These are phyloP conservation scores for Dermolepida albohirtum DNA, from an alignment of 2,888 invertebrate species.

Conservation along the genomic window DNA sequence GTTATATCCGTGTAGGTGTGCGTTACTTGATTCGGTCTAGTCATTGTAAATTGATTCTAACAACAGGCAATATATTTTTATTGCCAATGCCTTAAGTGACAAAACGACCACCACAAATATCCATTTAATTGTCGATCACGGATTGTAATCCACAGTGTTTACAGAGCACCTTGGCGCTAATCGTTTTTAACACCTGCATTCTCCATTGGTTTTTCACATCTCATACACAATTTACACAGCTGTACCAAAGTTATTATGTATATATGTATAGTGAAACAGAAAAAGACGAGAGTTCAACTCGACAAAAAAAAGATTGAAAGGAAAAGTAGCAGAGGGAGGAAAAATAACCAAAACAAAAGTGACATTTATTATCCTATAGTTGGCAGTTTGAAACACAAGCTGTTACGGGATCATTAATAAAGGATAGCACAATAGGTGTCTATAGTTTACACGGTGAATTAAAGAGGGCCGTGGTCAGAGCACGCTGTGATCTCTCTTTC, in stretches of 20 bases:
- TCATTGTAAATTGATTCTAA: conserved; percentile 7
- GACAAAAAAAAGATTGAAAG: background rate
- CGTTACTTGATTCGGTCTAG: too few species aligned
- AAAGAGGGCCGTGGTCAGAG: conserved; percentile 51
- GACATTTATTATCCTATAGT: conserved; percentile 24
- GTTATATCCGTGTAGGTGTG: too few species aligned
- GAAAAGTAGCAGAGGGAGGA: conserved; percentile 9
- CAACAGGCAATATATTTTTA: conserved; percentile 32
- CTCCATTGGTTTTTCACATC: too few species aligned
- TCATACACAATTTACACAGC: too few species aligned
- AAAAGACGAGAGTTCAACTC: background rate
- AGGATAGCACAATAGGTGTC: conserved; percentile 57
- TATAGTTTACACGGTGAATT: conserved; percentile 59
- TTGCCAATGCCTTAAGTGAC: conserved; percentile 13
- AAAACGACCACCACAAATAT: conserved; percentile 27
- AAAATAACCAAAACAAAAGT: conserved; percentile 1
- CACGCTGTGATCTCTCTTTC: conserved; percentile 50
- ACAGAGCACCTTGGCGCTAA: conserved; percentile 24
- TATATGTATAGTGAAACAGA: too few species aligned
- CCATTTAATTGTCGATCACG: conserved; percentile 22
- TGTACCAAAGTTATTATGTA: too few species aligned
- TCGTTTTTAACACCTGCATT: conserved; percentile 16
- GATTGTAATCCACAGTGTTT: conserved; percentile 25
- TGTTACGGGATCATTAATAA: conserved; percentile 52
- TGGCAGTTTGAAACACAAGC: conserved; percentile 51